Percentiles rank a stretch among this genome's conserved stretches.
phyloP scores from a whole-genome alignment of 2,113 vertebrate species.

The Poeciliopsis prolifica region DNA sequence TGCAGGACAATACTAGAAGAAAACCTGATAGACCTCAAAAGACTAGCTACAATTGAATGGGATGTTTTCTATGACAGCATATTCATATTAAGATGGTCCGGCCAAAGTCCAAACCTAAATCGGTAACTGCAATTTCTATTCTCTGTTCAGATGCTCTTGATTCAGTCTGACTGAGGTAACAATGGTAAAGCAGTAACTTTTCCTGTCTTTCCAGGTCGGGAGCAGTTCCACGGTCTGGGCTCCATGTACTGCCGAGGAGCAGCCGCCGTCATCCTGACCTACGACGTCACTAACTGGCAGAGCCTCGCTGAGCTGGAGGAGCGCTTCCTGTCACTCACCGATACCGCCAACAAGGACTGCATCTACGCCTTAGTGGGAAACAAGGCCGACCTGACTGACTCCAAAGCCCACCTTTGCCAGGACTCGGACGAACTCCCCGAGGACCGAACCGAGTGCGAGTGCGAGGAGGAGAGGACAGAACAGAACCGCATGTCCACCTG shows the following conservation, averaged over 20 bases:
- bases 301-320: conserved; percentile 93
- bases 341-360: conserved; percentile 91
- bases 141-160: background rate
- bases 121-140: background rate
- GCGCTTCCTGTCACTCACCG: conserved; percentile 91
- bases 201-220: conserved; percentile 83
- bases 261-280: conserved; percentile 90
- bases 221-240: conserved; percentile 96
- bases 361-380: conserved; percentile 94
- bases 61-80: no score
- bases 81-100: background rate
- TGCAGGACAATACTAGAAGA: background rate
- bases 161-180: background rate
- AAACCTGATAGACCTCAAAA: background rate
- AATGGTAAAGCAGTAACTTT: background rate
- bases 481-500: conserved; percentile 43
- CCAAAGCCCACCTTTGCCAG: conserved; percentile 37
- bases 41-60: background rate
- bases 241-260: conserved; percentile 98
- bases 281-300: conserved; percentile 90
- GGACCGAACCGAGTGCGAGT: conserved; percentile 4
- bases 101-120: background rate
- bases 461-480: conserved; percentile 37
- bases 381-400: conserved; percentile 89
- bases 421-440: conserved; percentile 24